Evolutionary conservation across 2,888 invertebrate genomes (phyloP), one percentile per base, ranked within the genome.

Genomic region (Euphydryas editha): DNA sequence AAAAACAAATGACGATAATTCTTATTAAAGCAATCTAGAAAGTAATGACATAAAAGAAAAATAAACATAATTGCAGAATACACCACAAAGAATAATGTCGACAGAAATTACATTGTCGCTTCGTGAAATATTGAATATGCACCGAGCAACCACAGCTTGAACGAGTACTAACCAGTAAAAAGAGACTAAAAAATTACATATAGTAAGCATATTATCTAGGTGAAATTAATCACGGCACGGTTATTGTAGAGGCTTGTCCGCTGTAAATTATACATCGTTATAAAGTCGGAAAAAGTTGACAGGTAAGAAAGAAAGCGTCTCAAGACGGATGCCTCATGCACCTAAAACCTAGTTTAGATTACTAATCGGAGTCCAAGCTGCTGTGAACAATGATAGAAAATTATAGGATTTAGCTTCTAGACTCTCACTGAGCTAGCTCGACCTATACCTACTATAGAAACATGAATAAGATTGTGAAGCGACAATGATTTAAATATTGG

Each of bases 401-500:
- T 91, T 90, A 91, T 88, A 90, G 90, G 84, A 86, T 83, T 90
- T 88, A 89, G 75, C 78, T 73, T 75, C 78, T 73, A 78, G 82
- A 82, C 87, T 81, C 84, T 88, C 86, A 86, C 88, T 86, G 85
- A 83, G 85, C 85, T 81, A 84, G 85, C 85, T 86, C 88, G 89
- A 89, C 90, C 89, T 89, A 90, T 88, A n/a, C n/a, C n/a, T n/a
- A 84, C 86, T 76, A 78, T 85, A 86, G 88, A 90, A 90, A 90
- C 86, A 85, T 80, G 82, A 81, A 74, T 77, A 73, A 80, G 78
- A 85, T 86, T 85, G 83, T 83, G 17, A 84, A 82, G 79, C 86
- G 83, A 72, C 10, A 30, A 30, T 30, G 30, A 30, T 30, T 30
- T 30, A 2, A 30, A 30, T 30, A 8, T 3, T 2, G 30, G 8